Percentiles rank a stretch among this genome's conserved stretches.
Evolutionary conservation across 2,888 invertebrate species (phyloP).

Genomic region (Onchidella celtica): DNA sequence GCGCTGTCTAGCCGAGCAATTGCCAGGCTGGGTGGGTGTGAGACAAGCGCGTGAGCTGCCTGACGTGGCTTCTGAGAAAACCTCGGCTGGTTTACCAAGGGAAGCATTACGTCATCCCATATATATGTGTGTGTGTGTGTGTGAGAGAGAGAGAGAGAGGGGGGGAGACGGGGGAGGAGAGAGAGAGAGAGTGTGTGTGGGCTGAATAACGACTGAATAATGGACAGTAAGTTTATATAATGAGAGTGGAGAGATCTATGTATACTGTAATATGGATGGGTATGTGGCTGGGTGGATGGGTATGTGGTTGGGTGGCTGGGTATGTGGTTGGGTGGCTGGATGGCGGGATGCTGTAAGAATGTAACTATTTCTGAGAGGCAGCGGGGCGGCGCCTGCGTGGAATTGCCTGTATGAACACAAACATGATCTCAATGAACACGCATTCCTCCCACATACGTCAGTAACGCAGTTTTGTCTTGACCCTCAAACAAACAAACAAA

Average conservation of each 20-base stretch:
- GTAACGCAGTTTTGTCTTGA: too few species aligned
- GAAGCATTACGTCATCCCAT: too few species aligned
- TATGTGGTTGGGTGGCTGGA: not conserved
- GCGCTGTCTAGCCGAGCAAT: too few species aligned
- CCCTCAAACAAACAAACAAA: too few species aligned
- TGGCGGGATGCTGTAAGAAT: not conserved
- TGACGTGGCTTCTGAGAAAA: not conserved
- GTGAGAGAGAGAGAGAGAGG: not conserved
- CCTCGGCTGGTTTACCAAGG: not conserved
- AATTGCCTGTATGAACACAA: too few species aligned
- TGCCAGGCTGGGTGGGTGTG: too few species aligned
- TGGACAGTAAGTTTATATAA: not conserved
- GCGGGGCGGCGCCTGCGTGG: too few species aligned
- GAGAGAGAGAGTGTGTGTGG: not conserved
- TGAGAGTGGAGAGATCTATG: too few species aligned
- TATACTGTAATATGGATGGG: not conserved
- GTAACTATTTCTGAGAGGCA: too few species aligned
- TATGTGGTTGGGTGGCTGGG: not conserved
- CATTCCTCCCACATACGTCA: too few species aligned
- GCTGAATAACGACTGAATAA: not conserved
- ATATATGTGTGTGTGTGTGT: not conserved
- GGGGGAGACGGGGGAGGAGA: not conserved
- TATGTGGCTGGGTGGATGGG: constrained; percentile 12
- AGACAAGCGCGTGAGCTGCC: not conserved
- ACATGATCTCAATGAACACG: too few species aligned